Conservation (phyloP, 2,797 vertebrate genomes). For the Gila robusta region DNA sequence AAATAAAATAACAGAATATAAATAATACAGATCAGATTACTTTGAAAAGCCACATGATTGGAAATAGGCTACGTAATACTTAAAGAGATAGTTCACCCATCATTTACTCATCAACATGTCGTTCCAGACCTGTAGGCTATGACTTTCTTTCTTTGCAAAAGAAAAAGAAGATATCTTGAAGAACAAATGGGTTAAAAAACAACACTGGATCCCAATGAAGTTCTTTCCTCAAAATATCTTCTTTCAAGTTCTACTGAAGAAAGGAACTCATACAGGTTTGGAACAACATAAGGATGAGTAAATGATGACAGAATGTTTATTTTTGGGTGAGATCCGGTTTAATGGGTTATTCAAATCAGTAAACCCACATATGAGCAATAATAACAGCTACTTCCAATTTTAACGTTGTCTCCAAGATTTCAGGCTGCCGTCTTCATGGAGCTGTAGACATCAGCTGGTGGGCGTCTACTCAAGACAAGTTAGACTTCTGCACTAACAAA, state of each 20-base stretch:
- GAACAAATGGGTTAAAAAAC: background rate
- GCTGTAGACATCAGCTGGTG: slow-evolving; percentile 20
- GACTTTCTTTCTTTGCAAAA: background rate
- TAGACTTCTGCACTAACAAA: slow-evolving; percentile 5
- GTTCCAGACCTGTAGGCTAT: background rate
- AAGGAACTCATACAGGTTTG: background rate
- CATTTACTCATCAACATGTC: background rate
- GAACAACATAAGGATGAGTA: background rate
- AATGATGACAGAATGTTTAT: background rate
- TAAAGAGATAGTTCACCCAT: background rate
- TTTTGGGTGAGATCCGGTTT: background rate
- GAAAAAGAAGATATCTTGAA: background rate
- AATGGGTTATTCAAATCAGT: background rate
- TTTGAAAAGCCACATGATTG: background rate
- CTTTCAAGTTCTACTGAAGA: background rate
- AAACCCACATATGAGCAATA: background rate
- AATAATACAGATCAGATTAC: background rate
- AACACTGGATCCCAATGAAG: background rate
- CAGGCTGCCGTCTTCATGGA: background rate
- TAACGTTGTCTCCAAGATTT: background rate
- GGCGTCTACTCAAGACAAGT: slow-evolving; percentile 20
- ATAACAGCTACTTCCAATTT: background rate
- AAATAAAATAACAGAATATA: background rate
- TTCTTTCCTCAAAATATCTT: background rate
- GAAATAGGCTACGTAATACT: background rate